phyloP scores from a whole-genome alignment of 2,888 invertebrate species.

The Empis livida region DNA sequence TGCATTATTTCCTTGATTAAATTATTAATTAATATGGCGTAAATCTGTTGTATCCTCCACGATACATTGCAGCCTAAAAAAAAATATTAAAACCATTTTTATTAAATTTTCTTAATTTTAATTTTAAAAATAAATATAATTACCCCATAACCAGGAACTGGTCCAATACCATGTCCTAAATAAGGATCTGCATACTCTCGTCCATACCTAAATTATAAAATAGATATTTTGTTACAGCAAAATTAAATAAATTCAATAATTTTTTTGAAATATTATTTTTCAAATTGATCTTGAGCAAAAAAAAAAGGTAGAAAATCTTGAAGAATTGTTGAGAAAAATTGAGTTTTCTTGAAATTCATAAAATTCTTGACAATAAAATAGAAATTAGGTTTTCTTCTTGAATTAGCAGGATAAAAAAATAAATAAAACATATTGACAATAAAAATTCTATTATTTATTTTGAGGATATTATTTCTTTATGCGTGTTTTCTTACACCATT shows the following conservation, averaged over 20 bases:
- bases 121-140: constrained; percentile 33
- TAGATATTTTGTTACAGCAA: not conserved
- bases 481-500: too few species aligned
- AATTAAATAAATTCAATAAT: not conserved
- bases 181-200: constrained; percentile 90
- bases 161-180: constrained; percentile 90
- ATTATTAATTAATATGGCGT: constrained; percentile 59
- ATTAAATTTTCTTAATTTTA: constrained; percentile 1
- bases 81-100: constrained; percentile 8
- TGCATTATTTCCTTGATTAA: not conserved
- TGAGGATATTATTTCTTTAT: too few species aligned
- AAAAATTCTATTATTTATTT: too few species aligned
- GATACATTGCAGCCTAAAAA: constrained; percentile 78
- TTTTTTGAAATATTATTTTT: too few species aligned
- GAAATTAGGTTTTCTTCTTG: too few species aligned
- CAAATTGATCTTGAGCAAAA: too few species aligned
- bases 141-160: constrained; percentile 95
- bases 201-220: constrained; percentile 52
- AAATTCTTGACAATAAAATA: too few species aligned
- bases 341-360: too few species aligned
- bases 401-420: too few species aligned
- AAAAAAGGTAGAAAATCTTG: too few species aligned
- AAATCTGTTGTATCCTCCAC: constrained; percentile 90
- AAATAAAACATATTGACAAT: too few species aligned
- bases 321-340: too few species aligned